Evolutionary conservation across 1,140 invertebrate genomes (phyloP), one percentile per base, ranked within the genome.

Genomic region (Eupristina koningsbergeri): DNA sequence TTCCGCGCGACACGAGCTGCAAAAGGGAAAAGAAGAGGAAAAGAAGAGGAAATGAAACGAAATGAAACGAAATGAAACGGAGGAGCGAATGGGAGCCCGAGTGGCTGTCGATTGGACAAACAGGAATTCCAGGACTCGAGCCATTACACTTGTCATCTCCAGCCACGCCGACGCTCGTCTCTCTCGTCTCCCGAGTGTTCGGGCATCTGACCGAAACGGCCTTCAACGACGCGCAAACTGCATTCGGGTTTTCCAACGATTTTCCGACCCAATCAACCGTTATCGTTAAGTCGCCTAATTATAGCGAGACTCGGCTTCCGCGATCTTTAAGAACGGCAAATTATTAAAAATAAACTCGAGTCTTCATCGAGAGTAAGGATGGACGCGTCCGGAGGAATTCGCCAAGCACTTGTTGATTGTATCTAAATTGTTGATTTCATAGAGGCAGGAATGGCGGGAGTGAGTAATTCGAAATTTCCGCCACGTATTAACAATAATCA

Each of bases 91-190:
- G 71, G 11, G 47, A 53, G 53, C 31, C 53, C 47, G 7, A 50
- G 47, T 17, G 2, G 8, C 47, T 15, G 47, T 50, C 47, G 47
- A 50, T 50, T 63, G 34, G 75, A 36, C 53, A 77, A 77, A 63
- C 58, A 45, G 75, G 75, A 77, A 63, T 63, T 34, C 19, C 58
- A 63, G 63, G 75, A 26, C 53, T 29, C 75, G 13, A 2, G 53
- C 11, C 47, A 29, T 64, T 67, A 47, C 61, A 47, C 77, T 79
- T 67, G 77, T 79, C 77, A 63, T 77, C 75, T 63, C 75, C 36
- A 34, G 53, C 31, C 50, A 3, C 53, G 53, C 26, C 53, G 5
- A 15, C 41, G n/a, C 41, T 45, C 41, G 13, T 1, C 22, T 50
- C 47, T 45, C 73, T 50, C 45, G 69, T 41, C 26, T 22, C 3